Evolutionary conservation across 2,113 vertebrate species (phyloP).

Genomic region (Anarhynchus alexandrinus): DNA sequence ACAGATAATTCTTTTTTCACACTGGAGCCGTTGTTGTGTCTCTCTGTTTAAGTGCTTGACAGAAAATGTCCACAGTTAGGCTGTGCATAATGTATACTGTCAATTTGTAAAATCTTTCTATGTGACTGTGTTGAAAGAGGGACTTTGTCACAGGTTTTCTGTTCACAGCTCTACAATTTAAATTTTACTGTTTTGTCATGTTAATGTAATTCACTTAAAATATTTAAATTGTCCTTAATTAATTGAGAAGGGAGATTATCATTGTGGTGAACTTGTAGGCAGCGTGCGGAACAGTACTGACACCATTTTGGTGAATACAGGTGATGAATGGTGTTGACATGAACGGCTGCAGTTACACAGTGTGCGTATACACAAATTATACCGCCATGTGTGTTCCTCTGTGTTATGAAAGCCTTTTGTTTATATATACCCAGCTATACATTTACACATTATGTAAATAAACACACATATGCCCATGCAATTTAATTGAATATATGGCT

Average conservation of each 20-base stretch:
- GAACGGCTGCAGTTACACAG: constrained; percentile 52
- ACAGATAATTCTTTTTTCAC: constrained; percentile 58
- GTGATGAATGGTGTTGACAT: constrained; percentile 66
- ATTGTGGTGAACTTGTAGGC: constrained; percentile 13
- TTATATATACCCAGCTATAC: constrained; percentile 67
- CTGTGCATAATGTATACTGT: constrained; percentile 31
- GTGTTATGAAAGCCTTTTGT: constrained; percentile 65
- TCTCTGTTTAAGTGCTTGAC: constrained; percentile 50
- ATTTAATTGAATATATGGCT: constrained; percentile 67
- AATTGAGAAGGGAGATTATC: constrained; percentile 35
- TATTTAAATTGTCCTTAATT: constrained; percentile 59
- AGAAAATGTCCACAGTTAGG: constrained; percentile 51
- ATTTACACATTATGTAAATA: constrained; percentile 69
- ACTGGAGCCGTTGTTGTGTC: constrained; percentile 51
- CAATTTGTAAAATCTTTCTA: constrained; percentile 21
- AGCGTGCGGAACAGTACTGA: background rate
- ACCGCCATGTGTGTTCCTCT: constrained; percentile 58
- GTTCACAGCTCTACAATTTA: background rate
- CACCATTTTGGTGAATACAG: constrained; percentile 53
- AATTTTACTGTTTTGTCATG: constrained; percentile 48
- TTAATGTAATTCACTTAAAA: constrained; percentile 58
- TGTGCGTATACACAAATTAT: constrained; percentile 60
- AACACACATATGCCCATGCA: constrained; percentile 66
- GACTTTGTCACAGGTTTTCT: constrained; percentile 32
- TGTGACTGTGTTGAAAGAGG: constrained; percentile 14